These are phyloP conservation scores for Yasuhikotakia modesta DNA, from an alignment of 2,797 vertebrate species.

Conservation along the genomic window DNA sequence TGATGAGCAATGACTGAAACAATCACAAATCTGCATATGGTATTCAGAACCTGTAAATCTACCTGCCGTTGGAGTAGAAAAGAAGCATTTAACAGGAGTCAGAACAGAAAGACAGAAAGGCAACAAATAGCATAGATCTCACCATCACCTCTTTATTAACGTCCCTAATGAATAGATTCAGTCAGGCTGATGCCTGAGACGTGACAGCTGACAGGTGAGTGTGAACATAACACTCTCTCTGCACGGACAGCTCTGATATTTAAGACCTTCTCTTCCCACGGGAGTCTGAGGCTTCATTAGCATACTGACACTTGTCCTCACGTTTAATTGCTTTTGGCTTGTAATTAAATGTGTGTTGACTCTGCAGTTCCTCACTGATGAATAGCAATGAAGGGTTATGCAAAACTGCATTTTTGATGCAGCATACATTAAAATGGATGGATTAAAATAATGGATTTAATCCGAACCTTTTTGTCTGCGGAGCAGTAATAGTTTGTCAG, in stretches of 20 bases:
- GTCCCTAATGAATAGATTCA: constrained; percentile 61
- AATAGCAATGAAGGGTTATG: constrained; percentile 82
- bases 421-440: constrained; percentile 72
- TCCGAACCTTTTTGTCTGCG: constrained; percentile 53
- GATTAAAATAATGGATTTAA: constrained; percentile 65
- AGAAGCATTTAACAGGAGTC: not conserved
- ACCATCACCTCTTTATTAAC: constrained; percentile 28
- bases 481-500: constrained; percentile 55
- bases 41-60: not conserved
- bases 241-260: constrained; percentile 76
- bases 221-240: constrained; percentile 67
- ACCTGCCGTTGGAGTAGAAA: not conserved
- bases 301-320: constrained; percentile 74
- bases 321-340: constrained; percentile 81
- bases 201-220: constrained; percentile 62
- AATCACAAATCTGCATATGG: not conserved
- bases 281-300: constrained; percentile 77
- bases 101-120: constrained; percentile 1
- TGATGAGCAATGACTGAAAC: not conserved
- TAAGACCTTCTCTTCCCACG: constrained; percentile 75
- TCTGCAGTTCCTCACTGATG: constrained; percentile 80
- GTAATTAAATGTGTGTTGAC: constrained; percentile 83
- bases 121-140: constrained; percentile 31
- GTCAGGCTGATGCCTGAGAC: constrained; percentile 66
- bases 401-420: constrained; percentile 77